Evolutionary conservation across 30 jellyfish, hydroid and myxozoan genomes (phyloP).

Genomic region (Clytia hemisphaerica): DNA sequence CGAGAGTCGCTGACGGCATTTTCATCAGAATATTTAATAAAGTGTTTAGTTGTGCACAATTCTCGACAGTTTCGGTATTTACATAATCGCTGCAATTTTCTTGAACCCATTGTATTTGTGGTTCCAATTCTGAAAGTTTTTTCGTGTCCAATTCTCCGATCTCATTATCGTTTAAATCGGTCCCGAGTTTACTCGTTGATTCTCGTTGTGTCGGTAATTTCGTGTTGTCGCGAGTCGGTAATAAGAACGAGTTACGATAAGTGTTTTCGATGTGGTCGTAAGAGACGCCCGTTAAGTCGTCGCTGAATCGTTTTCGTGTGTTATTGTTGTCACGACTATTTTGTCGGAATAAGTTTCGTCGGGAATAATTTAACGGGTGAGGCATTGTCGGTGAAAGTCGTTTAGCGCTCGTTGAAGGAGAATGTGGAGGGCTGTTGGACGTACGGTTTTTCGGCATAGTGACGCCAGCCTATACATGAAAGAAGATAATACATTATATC

Average conservation of each 20-base stretch:
- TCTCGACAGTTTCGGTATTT: conserved; percentile 11
- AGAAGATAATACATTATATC: too few relatives aligned
- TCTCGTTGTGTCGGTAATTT: background rate
- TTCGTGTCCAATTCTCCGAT: background rate
- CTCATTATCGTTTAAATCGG: background rate
- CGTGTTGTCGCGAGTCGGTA: background rate
- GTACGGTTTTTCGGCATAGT: too few relatives aligned
- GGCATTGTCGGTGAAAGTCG: too few relatives aligned
- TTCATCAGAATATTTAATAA: conserved; percentile 17
- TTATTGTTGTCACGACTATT: background rate
- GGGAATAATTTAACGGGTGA: background rate
- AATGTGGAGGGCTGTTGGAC: too few relatives aligned
- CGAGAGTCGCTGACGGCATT: conserved; percentile 8
- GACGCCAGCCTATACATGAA: too few relatives aligned
- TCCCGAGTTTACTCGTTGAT: background rate
- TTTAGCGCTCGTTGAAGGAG: too few relatives aligned
- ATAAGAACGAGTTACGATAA: background rate
- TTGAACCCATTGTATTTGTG: background rate
- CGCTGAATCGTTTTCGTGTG: conserved; percentile 11
- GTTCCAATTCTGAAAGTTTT: background rate
- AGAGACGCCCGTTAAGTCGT: background rate
- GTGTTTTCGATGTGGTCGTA: background rate
- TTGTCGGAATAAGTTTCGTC: background rate
- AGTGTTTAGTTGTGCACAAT: background rate
- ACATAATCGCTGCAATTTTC: conserved; percentile 13